A percentile compares a stretch with the other conserved stretches of the same genome.
phyloP scores from a whole-genome alignment of 2,888 invertebrate genomes.

The Antheraea assamensis region DNA sequence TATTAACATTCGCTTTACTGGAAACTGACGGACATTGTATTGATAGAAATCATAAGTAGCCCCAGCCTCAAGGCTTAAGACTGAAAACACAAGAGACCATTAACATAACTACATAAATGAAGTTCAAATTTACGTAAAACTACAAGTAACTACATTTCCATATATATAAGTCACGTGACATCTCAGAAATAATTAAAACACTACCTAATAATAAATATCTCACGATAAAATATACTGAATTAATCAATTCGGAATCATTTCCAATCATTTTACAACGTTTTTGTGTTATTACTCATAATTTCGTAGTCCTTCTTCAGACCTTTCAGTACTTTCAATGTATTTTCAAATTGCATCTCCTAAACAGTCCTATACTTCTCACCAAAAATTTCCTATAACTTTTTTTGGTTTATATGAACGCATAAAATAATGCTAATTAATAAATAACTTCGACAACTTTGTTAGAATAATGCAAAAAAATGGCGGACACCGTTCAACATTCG shows the following conservation, averaged over 20 bases:
- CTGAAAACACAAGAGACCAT: too few species aligned
- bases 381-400: not conserved
- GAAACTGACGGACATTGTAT: not conserved
- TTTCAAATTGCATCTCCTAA: not conserved
- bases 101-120: too few species aligned
- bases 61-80: too few species aligned
- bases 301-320: not conserved
- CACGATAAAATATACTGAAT: not conserved
- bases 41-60: not conserved
- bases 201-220: too few species aligned
- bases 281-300: not conserved
- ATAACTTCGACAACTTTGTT: conserved; percentile 1
- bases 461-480: not conserved
- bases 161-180: too few species aligned
- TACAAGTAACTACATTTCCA: too few species aligned
- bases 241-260: not conserved
- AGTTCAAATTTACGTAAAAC: too few species aligned
- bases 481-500: not conserved
- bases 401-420: not conserved
- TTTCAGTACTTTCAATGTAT: not conserved
- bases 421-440: not conserved
- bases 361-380: not conserved
- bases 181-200: too few species aligned
- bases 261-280: not conserved
- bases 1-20: not conserved